These are phyloP conservation scores for Danio choprae DNA, from an alignment of 2,797 vertebrate species.

Conservation along the genomic window DNA sequence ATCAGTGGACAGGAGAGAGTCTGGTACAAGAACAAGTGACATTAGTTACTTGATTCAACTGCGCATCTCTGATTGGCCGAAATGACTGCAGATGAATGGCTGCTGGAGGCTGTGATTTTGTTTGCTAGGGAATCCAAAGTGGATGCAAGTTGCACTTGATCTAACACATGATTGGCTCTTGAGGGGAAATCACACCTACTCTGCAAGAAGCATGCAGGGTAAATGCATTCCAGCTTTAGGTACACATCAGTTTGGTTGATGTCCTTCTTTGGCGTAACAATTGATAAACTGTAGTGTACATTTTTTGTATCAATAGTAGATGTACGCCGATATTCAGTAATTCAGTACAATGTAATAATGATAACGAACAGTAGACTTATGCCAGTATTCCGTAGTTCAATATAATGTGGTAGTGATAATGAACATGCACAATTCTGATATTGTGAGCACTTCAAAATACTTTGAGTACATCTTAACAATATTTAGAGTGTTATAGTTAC, in stretches of 20 bases:
- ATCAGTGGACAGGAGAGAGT: conserved; percentile 10
- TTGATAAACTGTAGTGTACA: neutral
- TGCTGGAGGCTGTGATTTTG: conserved; percentile 46
- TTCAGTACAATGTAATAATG: too few species aligned
- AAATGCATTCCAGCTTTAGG: conserved; percentile 14
- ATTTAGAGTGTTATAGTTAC: too few species aligned
- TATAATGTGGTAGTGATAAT: too few species aligned
- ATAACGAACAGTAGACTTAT: too few species aligned
- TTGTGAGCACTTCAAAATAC: too few species aligned
- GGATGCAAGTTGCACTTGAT: conserved; percentile 41
- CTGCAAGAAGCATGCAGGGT: conserved; percentile 46
- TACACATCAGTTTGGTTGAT: neutral
- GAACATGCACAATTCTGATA: too few species aligned
- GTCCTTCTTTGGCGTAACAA: neutral
- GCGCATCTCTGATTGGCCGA: neutral
- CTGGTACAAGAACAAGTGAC: neutral
- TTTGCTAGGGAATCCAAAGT: conserved; percentile 40
- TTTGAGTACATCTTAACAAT: too few species aligned
- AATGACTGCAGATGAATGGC: conserved; percentile 12
- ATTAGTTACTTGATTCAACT: conserved; percentile 3
- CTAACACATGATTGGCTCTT: conserved; percentile 54
- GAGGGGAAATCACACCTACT: conserved; percentile 40
- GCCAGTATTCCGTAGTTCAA: too few species aligned
- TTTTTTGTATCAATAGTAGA: neutral
- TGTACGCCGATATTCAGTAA: too few species aligned